phyloP scores from a whole-genome alignment of 2,113 vertebrate genomes.

The Dinomys branickii region DNA sequence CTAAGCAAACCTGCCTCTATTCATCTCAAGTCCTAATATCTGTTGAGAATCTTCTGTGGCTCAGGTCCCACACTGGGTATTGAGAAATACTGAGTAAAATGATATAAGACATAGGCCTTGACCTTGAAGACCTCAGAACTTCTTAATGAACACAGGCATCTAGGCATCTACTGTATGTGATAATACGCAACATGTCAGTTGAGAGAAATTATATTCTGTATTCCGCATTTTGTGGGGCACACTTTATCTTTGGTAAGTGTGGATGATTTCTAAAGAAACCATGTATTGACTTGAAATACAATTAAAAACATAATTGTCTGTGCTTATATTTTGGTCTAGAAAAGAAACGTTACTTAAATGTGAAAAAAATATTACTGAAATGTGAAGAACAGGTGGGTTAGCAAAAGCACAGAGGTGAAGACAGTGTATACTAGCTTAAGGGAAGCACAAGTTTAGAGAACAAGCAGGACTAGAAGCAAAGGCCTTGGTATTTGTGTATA shows the following conservation, averaged over 20 bases:
- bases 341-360: neutral
- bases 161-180: neutral
- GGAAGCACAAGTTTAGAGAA: neutral
- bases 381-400: neutral
- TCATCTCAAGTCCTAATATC: neutral
- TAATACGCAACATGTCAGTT: neutral
- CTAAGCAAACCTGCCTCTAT: neutral
- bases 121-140: neutral
- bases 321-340: neutral
- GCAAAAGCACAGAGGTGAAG: neutral
- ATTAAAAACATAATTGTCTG: neutral
- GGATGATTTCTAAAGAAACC: neutral
- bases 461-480: neutral
- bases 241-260: neutral
- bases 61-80: neutral
- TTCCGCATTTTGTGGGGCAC: neutral
- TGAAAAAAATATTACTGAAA: slow-evolving; percentile 10
- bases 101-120: neutral
- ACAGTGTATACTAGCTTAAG: neutral
- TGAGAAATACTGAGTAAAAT: neutral
- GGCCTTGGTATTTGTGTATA: neutral
- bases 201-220: neutral
- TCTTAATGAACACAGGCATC: neutral
- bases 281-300: neutral
- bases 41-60: neutral